phyloP scores from a whole-genome alignment of 64 coral and sea anemone genomes.

The Pocillopora damicornis region DNA sequence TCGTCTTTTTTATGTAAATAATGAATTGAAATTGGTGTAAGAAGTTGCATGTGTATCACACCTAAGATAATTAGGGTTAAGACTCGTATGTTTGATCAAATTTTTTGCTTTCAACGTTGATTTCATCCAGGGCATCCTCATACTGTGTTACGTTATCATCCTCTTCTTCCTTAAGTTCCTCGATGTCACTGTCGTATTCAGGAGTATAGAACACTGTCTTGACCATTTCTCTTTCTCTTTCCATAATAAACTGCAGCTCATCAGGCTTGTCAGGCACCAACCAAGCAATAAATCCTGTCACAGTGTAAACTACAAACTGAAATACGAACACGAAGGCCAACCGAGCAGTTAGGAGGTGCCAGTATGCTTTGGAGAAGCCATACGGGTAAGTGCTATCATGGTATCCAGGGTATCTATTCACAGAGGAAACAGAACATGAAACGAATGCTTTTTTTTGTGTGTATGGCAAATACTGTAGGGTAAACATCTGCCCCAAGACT shows the following conservation, averaged over 20 bases:
- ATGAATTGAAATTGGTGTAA: too few species aligned
- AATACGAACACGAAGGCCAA: constrained; percentile 81
- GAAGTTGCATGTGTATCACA: too few species aligned
- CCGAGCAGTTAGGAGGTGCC: constrained; percentile 69
- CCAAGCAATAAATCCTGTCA: constrained; percentile 50
- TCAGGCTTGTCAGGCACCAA: constrained; percentile 55
- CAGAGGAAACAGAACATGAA: background rate
- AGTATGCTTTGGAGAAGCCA: constrained; percentile 61
- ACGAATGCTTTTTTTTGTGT: too few species aligned
- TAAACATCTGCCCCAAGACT: too few species aligned
- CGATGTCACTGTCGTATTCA: background rate
- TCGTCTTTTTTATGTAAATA: too few species aligned
- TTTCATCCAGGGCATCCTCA: background rate
- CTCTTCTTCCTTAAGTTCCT: background rate
- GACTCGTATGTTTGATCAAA: too few species aligned
- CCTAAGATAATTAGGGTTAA: too few species aligned
- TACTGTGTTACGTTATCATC: background rate
- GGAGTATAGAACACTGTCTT: background rate
- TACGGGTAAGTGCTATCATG: constrained; percentile 53
- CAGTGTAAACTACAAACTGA: constrained; percentile 61
- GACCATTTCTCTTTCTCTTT: constrained; percentile 29
- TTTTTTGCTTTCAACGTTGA: too few species aligned
- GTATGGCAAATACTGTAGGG: background rate
- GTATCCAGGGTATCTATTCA: constrained; percentile 59
- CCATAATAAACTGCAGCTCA: constrained; percentile 29